phyloP scores from a whole-genome alignment of 2,113 vertebrate genomes.

The Myiozetetes cayanensis region DNA sequence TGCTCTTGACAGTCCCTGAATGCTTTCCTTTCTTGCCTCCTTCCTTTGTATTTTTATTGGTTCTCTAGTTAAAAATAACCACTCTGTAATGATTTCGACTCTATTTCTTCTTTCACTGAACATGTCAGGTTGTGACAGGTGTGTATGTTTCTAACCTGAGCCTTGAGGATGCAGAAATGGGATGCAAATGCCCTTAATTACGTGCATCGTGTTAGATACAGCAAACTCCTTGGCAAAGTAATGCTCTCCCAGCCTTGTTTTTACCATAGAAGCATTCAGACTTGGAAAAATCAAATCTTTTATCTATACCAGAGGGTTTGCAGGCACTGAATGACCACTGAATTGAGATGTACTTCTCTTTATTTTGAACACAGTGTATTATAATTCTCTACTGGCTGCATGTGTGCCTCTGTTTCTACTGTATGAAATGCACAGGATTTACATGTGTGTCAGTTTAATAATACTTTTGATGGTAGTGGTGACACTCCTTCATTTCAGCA shows the following conservation, averaged over 20 bases:
- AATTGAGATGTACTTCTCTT: neutral
- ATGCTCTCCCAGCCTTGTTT: neutral
- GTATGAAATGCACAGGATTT: neutral
- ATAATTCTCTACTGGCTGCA: neutral
- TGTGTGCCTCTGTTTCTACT: fast-evolving
- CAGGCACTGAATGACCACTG: neutral
- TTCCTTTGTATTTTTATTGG: neutral
- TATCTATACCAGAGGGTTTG: neutral
- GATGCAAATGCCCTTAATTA: neutral
- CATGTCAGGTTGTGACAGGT: neutral
- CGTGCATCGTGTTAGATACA: neutral
- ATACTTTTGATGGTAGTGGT: neutral
- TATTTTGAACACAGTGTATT: neutral
- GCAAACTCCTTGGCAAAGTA: neutral
- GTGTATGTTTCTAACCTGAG: neutral
- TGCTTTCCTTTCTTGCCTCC: neutral
- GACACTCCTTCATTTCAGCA: neutral
- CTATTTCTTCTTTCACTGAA: neutral
- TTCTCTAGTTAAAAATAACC: neutral
- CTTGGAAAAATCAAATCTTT: neutral
- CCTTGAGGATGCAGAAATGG: neutral
- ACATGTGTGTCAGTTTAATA: neutral
- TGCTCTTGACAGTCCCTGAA: neutral
- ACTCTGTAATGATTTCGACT: neutral
- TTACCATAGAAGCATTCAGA: neutral